Evolutionary conservation across 2,888 invertebrate species (phyloP).

Genomic region (Pimpla rufipes): DNA sequence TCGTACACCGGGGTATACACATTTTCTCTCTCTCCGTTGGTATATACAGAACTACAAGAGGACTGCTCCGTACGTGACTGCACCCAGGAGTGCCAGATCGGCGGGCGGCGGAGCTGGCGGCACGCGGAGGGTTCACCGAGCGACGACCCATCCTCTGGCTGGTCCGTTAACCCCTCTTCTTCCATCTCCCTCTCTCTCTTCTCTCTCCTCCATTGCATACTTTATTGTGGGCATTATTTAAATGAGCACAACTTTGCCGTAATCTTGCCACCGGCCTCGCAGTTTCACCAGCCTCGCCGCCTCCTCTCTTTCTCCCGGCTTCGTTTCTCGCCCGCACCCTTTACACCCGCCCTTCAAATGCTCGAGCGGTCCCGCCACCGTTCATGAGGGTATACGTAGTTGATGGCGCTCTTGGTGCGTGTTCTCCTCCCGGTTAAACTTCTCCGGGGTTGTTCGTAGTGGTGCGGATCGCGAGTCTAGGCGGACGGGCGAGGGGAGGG

Average conservation of each 20-base stretch:
- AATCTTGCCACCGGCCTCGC: constrained; percentile 76
- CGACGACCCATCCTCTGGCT: constrained; percentile 57
- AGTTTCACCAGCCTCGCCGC: constrained; percentile 57
- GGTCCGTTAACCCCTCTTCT: constrained; percentile 49
- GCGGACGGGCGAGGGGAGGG: constrained; percentile 55
- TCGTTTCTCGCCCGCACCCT: constrained; percentile 10
- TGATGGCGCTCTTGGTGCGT: constrained; percentile 26
- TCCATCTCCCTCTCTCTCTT: constrained; percentile 13
- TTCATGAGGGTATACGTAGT: constrained; percentile 43
- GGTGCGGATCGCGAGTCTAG: constrained; percentile 70
- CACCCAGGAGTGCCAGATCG: constrained; percentile 74
- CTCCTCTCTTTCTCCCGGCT: constrained; percentile 71
- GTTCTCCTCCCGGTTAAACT: constrained; percentile 42
- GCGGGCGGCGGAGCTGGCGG: constrained; percentile 13
- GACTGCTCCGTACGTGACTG: constrained; percentile 73
- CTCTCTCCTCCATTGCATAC: constrained; percentile 74
- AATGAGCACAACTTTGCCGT: constrained; percentile 81
- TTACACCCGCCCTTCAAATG: constrained; percentile 31
- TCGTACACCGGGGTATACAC: constrained; percentile 16
- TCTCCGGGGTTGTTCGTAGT: constrained; percentile 43
- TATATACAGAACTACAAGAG: constrained; percentile 25
- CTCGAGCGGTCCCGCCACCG: constrained; percentile 34
- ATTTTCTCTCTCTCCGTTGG: neutral
- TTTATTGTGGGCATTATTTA: constrained; percentile 83
- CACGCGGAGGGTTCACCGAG: constrained; percentile 64